phyloP scores from a whole-genome alignment of 2,888 invertebrate species.

The Osedax fenrisi region DNA sequence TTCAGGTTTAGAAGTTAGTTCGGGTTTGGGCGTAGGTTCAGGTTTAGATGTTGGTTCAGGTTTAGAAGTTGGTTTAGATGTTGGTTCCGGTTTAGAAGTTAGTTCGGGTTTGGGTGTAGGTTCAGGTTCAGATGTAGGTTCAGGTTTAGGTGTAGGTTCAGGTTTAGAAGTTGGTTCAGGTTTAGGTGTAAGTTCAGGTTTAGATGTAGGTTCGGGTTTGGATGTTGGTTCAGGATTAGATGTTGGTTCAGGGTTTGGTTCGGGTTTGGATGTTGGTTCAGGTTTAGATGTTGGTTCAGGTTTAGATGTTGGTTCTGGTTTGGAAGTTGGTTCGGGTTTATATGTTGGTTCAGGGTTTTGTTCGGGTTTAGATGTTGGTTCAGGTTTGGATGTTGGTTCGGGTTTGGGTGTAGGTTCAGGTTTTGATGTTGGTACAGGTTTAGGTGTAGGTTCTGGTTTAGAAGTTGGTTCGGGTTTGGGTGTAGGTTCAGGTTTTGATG shows the following conservation, averaged over 20 bases:
- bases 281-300: background rate
- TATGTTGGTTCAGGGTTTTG: background rate
- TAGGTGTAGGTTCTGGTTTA: background rate
- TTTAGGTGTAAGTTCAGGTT: background rate
- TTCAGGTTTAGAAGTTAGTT: background rate
- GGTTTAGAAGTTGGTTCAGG: background rate
- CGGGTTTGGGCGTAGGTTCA: background rate
- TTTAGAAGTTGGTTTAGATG: background rate
- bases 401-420: background rate
- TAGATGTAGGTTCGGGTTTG: background rate
- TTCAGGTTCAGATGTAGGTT: background rate
- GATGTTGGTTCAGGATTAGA: background rate
- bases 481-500: too few relatives aligned
- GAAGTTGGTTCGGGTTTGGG: background rate
- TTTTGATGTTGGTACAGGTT: background rate
- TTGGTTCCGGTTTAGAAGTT: background rate
- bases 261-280: background rate
- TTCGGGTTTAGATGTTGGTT: background rate
- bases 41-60: background rate
- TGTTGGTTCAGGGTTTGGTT: background rate
- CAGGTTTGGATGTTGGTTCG: background rate
- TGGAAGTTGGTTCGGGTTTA: background rate
- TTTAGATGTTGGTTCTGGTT: background rate
- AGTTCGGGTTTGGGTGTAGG: background rate
- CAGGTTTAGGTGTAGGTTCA: background rate